Percentiles rank a stretch among this genome's conserved stretches.
Evolutionary conservation across 2,113 vertebrate species (phyloP).

Genomic region (Podarcis raffonei): DNA sequence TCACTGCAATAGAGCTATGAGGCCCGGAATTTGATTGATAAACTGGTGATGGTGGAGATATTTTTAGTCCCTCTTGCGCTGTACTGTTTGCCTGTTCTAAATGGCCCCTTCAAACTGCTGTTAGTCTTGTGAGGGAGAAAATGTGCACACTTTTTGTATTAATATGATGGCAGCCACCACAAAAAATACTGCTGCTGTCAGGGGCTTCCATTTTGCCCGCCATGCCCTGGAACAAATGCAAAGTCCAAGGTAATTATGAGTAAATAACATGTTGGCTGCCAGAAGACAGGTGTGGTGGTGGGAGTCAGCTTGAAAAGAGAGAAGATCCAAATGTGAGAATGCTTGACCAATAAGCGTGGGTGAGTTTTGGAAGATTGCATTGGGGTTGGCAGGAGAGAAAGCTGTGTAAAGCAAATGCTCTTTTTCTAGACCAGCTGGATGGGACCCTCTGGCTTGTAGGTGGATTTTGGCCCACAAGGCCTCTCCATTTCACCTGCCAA

Average conservation of each 20-base stretch:
- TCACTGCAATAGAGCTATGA: neutral
- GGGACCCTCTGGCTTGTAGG: too few relatives aligned
- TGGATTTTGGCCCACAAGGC: too few relatives aligned
- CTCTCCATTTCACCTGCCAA: too few relatives aligned
- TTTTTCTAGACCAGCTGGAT: too few relatives aligned
- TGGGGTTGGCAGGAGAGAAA: neutral
- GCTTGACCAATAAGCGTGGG: neutral
- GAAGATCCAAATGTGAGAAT: neutral
- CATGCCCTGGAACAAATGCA: neutral
- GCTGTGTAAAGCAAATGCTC: neutral
- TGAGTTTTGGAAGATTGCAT: neutral
- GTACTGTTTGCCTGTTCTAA: neutral
- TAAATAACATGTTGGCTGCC: neutral
- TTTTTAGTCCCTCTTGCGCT: neutral
- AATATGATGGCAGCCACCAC: neutral
- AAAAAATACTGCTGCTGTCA: neutral
- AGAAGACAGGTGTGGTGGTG: neutral
- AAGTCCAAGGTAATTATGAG: too few relatives aligned
- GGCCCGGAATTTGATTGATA: neutral
- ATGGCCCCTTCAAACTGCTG: neutral
- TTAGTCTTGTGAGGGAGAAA: neutral
- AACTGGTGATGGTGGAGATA: too few relatives aligned
- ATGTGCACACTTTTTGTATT: neutral
- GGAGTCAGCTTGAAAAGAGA: neutral
- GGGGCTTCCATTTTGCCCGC: neutral